These are phyloP conservation scores for Alsophila aescularia DNA, from an alignment of 2,888 invertebrate genomes.

Conservation along the genomic window DNA sequence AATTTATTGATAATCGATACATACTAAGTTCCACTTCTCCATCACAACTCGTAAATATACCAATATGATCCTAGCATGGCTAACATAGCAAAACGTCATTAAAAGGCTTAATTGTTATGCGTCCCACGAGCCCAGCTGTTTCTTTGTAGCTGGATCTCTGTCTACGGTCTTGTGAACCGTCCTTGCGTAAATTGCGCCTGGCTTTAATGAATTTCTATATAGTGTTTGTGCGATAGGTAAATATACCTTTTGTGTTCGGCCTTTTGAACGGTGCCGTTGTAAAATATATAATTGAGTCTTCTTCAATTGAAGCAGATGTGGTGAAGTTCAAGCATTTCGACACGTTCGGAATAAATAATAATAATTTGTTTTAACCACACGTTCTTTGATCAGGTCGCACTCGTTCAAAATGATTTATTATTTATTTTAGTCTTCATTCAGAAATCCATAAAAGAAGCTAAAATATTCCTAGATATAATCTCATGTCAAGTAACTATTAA, in stretches of 20 bases:
- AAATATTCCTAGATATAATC: no score
- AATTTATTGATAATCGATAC: no score
- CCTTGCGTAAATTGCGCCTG: constrained; percentile 37
- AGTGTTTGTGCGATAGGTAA: constrained; percentile 31
- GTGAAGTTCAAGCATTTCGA: constrained; percentile 4
- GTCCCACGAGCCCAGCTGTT: not conserved
- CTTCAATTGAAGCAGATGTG: constrained; percentile 7
- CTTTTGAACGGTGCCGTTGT: constrained; percentile 21
- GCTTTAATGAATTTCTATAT: constrained; percentile 45
- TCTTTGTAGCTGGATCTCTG: not conserved
- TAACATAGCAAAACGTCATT: not conserved
- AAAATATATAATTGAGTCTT: constrained; percentile 26
- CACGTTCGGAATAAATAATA: constrained; percentile 4
- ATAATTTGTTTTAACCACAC: not conserved
- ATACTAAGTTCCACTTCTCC: no score
- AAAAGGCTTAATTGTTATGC: not conserved
- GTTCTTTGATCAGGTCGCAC: no score
- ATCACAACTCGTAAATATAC: no score
- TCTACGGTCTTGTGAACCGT: constrained; percentile 12
- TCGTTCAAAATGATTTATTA: no score
- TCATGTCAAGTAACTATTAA: no score
- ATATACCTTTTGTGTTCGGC: constrained; percentile 27
- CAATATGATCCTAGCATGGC: not conserved
- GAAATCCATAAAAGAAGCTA: no score
- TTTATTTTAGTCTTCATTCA: no score